Conservation (phyloP, 37 sponge, comb jelly and placozoan genomes). For the Beroe ovata region DNA sequence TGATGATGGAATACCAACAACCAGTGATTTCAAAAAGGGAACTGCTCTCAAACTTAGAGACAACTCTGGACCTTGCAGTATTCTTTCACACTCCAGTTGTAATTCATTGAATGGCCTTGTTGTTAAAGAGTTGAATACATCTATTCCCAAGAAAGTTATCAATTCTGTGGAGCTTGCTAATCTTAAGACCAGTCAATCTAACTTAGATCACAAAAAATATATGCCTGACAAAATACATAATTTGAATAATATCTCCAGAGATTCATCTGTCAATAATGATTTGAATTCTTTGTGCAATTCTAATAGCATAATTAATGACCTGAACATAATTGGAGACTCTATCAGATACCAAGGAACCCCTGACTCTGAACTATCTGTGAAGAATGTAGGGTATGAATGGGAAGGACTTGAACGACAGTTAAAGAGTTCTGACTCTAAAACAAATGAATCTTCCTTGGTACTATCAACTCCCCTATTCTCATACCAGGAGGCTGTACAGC, state of each 20-base stretch:
- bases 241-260: slow-evolving; percentile 12
- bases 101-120: neutral
- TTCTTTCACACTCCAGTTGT: neutral
- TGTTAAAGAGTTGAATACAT: neutral
- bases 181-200: neutral
- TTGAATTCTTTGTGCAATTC: neutral
- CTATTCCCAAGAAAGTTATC: slow-evolving; percentile 14
- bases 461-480: slow-evolving; percentile 42
- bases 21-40: neutral
- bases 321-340: neutral
- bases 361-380: neutral
- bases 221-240: slow-evolving; percentile 1
- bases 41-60: neutral
- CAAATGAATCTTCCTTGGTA: neutral
- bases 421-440: neutral
- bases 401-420: slow-evolving; percentile 27
- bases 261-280: slow-evolving; percentile 40
- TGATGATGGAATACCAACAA: neutral
- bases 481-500: slow-evolving; percentile 60
- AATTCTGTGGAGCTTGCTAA: slow-evolving; percentile 19
- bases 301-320: slow-evolving; percentile 2
- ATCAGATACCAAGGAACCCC: neutral
- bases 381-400: slow-evolving; percentile 30
- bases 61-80: neutral
- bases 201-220: neutral